phyloP scores from a whole-genome alignment of 2,888 invertebrate genomes.

The Elysia crispata region DNA sequence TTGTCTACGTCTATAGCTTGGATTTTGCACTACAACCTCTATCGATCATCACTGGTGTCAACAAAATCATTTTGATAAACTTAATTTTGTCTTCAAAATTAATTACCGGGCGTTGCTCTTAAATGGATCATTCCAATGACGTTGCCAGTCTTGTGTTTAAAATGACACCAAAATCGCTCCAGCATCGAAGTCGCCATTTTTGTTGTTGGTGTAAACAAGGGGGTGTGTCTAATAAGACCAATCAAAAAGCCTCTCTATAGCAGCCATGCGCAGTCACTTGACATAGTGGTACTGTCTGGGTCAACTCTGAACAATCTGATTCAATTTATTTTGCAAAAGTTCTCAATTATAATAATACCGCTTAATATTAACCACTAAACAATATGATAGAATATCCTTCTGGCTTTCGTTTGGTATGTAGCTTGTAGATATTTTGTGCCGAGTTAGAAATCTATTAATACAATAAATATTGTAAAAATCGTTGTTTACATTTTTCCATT shows the following conservation, averaged over 20 bases:
- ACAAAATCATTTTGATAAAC: no score
- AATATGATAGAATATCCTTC: neutral
- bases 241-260: constrained; percentile 53
- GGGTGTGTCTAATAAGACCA: constrained; percentile 56
- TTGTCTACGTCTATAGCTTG: no score
- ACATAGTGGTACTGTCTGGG: constrained; percentile 20
- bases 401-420: constrained; percentile 41
- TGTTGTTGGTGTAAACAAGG: constrained; percentile 40
- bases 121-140: constrained; percentile 87
- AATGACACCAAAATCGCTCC: constrained; percentile 57
- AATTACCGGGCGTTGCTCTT: constrained; percentile 83
- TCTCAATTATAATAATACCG: constrained; percentile 42
- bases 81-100: neutral
- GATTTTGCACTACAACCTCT: no score
- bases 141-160: constrained; percentile 57
- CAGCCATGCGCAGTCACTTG: constrained; percentile 45
- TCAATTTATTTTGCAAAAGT: constrained; percentile 39
- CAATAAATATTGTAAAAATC: neutral
- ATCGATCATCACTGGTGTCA: no score
- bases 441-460: constrained; percentile 10
- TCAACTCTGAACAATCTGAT: neutral
- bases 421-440: constrained; percentile 2
- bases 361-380: constrained; percentile 24
- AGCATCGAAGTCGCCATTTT: constrained; percentile 51
- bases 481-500: constrained; percentile 48